phyloP scores from a whole-genome alignment of 1,140 invertebrate genomes.

The Contarinia nasturtii region DNA sequence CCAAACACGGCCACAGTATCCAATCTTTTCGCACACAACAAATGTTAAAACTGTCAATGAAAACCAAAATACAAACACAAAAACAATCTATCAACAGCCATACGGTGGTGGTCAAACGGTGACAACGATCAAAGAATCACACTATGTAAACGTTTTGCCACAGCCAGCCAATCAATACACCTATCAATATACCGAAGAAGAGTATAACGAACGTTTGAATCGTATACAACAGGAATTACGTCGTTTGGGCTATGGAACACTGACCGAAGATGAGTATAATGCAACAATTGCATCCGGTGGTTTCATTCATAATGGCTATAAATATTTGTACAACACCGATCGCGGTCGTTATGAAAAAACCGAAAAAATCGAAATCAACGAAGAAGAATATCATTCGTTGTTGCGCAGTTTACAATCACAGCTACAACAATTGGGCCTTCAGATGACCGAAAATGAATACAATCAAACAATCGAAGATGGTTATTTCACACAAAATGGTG shows the following conservation, averaged over 20 bases:
- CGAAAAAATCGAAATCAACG: background rate
- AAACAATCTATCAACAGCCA: too few relatives aligned
- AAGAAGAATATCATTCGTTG: background rate
- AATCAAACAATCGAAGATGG: background rate
- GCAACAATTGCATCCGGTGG: background rate
- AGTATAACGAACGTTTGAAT: background rate
- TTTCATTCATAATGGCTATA: constrained; percentile 1
- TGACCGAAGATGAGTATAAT: background rate
- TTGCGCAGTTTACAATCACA: background rate
- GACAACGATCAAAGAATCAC: too few relatives aligned
- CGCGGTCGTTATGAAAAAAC: background rate
- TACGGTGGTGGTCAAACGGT: too few relatives aligned
- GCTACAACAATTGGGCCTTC: background rate
- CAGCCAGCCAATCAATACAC: background rate
- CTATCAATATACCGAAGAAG: background rate
- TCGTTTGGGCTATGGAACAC: background rate
- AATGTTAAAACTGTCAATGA: background rate
- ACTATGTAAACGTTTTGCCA: too few relatives aligned
- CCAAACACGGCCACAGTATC: background rate
- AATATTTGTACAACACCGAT: background rate
- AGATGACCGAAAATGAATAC: background rate
- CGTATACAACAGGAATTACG: background rate
- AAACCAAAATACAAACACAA: too few relatives aligned
- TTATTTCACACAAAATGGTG: background rate
- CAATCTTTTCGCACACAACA: background rate